Evolutionary conservation across 2,113 vertebrate genomes (phyloP), one percentile per base, ranked within the genome.

Genomic region (Dolichallabes microphthalmus): DNA sequence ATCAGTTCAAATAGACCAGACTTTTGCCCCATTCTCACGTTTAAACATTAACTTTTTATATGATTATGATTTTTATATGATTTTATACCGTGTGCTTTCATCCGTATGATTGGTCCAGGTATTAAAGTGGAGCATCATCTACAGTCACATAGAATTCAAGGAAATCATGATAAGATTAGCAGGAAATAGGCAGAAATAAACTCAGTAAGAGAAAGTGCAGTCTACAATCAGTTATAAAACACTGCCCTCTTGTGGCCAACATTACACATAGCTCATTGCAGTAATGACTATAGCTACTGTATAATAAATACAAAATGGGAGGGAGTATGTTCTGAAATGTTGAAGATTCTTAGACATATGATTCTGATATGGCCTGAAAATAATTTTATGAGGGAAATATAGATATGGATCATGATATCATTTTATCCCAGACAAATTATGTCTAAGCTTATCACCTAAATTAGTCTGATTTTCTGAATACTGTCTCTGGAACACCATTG

Each of bases 181-280:
- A 11, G 10, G 7, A 73, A 39, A 20, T 74, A 27, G 12, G 22
- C 20, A 2, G 58, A 25, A 25, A 61, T 9, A 61, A 25, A 61
- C 58, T 20, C 57, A 39, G n/a, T 3, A 50, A 53, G 53, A 6
- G 55, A 22, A n/a, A n/a, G 4, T 22, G 3, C 14, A n/a, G 13
- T 14, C 27, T 10, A 9, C 45, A 35, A 45, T 82, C 69, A 71
- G 20, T 90, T 58, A 86, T 66, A 71, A 89, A 84, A 91, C 87
- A 87, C 91, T 69, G 93, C 84, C 91, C 91, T 86, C 92, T 0
- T 90, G 90, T 94, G 94, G 91, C 50, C 71, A 87, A 22, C 6
- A 76, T 1, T 6, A 52, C 25, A 85, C 19, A 91, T 89, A 84
- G 77, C 91, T 22, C 20, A 12, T 13, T 73, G 39, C 71, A 27